Conservation (phyloP, 2,113 vertebrate genomes). For the Microtus pennsylvanicus region DNA sequence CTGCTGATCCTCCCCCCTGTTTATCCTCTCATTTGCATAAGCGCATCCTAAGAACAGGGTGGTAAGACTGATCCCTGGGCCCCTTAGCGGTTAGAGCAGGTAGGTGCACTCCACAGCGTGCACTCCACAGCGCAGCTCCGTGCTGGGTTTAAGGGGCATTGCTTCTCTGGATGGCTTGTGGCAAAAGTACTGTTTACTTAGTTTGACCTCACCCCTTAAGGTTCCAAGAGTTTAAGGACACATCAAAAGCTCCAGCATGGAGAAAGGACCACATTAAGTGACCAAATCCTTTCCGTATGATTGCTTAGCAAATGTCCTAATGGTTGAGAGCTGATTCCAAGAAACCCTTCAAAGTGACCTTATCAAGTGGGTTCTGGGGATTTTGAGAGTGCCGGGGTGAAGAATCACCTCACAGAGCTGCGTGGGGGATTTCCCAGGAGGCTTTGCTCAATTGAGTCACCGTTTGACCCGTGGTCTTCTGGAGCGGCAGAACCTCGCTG, state of each 20-base stretch:
- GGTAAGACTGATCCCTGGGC: not conserved
- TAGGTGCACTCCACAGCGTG: rapidly evolving
- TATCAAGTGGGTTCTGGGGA: not conserved
- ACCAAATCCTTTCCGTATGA: not conserved
- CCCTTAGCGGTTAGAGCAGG: not conserved
- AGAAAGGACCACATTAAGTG: not conserved
- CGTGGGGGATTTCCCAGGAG: constrained; percentile 57
- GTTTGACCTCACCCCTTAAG: not conserved
- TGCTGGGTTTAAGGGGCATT: not conserved
- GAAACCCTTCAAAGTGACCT: not conserved
- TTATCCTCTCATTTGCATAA: not conserved
- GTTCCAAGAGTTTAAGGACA: not conserved
- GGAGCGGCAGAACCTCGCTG: not conserved
- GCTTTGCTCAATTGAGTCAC: constrained; percentile 61
- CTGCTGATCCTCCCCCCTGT: not conserved
- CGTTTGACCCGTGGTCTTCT: not conserved
- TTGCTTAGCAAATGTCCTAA: not conserved
- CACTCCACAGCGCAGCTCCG: not conserved
- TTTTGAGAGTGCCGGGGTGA: constrained; percentile 15
- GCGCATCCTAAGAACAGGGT: rapidly evolving
- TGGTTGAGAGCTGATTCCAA: not conserved
- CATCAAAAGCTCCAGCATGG: not conserved
- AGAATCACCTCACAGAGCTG: rapidly evolving
- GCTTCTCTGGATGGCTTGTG: rapidly evolving
- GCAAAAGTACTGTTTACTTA: not conserved